Conservation (phyloP, 1,140 invertebrate genomes). For the Trichomalopsis sarcophagae region DNA sequence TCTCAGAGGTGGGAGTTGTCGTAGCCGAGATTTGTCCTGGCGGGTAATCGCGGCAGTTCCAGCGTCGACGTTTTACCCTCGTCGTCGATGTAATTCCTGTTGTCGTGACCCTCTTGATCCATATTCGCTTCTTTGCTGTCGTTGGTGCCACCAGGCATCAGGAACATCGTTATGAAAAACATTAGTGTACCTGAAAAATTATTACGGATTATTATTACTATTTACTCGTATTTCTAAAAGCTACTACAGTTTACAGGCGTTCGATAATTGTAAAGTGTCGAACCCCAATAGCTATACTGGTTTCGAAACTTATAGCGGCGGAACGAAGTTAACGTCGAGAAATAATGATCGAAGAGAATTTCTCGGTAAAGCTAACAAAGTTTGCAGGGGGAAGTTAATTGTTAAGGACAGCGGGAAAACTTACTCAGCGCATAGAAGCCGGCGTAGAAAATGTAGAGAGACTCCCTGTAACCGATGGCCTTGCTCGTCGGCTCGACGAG, state of each 20-base stretch:
- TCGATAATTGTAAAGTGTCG: too few relatives aligned
- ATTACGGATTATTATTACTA: too few relatives aligned
- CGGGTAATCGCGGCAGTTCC: constrained; percentile 66
- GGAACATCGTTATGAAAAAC: constrained; percentile 83
- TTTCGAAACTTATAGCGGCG: too few relatives aligned
- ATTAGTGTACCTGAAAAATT: constrained; percentile 79
- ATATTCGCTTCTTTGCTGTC: constrained; percentile 39
- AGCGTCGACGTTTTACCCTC: constrained; percentile 68
- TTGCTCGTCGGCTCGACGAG: constrained; percentile 89
- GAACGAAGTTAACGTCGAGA: too few relatives aligned
- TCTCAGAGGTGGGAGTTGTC: constrained; percentile 56
- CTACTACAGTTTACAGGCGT: too few relatives aligned
- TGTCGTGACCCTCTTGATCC: constrained; percentile 71
- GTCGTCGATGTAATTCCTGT: constrained; percentile 73
- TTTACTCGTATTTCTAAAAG: too few relatives aligned
- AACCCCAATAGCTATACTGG: too few relatives aligned
- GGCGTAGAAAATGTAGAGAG: constrained; percentile 90
- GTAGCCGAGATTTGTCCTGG: constrained; percentile 53
- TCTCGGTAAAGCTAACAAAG: background rate
- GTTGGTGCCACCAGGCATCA: constrained; percentile 79
- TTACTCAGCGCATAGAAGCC: constrained; percentile 90
- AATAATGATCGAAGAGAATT: too few relatives aligned
- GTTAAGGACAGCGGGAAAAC: constrained; percentile 62
- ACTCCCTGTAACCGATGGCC: constrained; percentile 86
- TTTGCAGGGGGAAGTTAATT: background rate